Conservation (phyloP, 2,888 invertebrate species). For the Drepanosiphum platanoidis region DNA sequence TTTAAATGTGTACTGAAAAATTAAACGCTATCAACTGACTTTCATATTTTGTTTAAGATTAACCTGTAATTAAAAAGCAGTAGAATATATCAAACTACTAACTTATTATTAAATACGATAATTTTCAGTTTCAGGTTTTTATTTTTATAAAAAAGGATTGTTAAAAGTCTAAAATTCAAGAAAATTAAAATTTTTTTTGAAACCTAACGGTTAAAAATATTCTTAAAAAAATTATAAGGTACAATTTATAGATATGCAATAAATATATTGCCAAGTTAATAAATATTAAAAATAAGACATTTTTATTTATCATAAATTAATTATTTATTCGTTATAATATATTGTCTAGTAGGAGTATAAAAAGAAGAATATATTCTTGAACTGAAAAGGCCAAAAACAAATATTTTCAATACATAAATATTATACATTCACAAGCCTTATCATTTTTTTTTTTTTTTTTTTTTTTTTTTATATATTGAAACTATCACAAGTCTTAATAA, state of each 20-base stretch:
- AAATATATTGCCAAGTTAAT: not conserved
- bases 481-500: constrained; percentile 60
- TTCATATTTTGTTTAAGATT: too few species aligned
- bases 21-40: too few species aligned
- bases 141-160: too few species aligned
- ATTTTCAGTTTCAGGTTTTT: too few species aligned
- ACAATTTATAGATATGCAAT: too few species aligned
- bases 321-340: constrained; percentile 49
- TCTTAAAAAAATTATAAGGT: too few species aligned
- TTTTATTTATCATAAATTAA: constrained; percentile 38
- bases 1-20: too few species aligned
- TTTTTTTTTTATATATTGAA: constrained; percentile 42
- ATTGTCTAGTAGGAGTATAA: constrained; percentile 60
- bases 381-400: constrained; percentile 54
- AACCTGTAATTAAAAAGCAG: too few species aligned
- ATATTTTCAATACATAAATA: constrained; percentile 52
- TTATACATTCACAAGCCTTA: constrained; percentile 61
- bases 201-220: not conserved
- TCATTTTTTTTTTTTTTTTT: too few species aligned
- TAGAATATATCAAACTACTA: too few species aligned
- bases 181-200: not conserved
- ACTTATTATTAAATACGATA: too few species aligned
- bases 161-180: too few species aligned
- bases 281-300: not conserved
- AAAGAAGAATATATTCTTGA: constrained; percentile 55